Evolutionary conservation across 2,113 vertebrate species (phyloP).

Genomic region (Coryphaenoides rupestris): DNA sequence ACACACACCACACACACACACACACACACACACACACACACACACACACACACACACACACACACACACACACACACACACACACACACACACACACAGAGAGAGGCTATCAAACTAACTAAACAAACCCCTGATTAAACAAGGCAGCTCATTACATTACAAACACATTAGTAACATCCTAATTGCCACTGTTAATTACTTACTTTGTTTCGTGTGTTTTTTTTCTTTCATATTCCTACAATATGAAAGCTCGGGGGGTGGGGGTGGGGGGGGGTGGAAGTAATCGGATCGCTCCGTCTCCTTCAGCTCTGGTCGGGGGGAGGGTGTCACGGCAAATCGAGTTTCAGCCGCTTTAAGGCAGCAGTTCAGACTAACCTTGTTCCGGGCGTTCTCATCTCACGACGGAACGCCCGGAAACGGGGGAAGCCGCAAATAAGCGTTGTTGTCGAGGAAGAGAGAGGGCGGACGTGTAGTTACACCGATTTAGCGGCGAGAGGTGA

Average conservation of each 20-base stretch:
- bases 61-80: neutral
- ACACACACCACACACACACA: neutral
- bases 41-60: neutral
- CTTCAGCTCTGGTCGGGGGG: conserved; percentile 29
- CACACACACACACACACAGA: neutral
- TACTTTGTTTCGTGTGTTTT: conserved; percentile 11
- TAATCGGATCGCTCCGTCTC: conserved; percentile 32
- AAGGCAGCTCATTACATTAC: conserved; percentile 54
- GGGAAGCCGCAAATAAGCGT: no score
- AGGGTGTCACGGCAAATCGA: conserved; percentile 13
- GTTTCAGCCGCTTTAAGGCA: conserved; percentile 34
- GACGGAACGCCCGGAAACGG: no score
- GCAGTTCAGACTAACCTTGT: no score
- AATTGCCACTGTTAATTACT: conserved; percentile 41
- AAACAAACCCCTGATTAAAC: conserved; percentile 44
- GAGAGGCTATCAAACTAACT: conserved; percentile 33
- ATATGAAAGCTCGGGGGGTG: neutral
- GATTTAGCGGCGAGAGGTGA: no score
- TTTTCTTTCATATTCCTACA: conserved; percentile 9
- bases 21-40: neutral
- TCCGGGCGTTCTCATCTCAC: no score
- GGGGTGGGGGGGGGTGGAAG: neutral
- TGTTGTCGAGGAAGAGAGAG: no score
- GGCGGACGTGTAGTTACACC: no score
- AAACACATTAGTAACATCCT: no score